Conservation (phyloP, 2,888 invertebrate genomes). For the Eumacrocentrus americanus region DNA sequence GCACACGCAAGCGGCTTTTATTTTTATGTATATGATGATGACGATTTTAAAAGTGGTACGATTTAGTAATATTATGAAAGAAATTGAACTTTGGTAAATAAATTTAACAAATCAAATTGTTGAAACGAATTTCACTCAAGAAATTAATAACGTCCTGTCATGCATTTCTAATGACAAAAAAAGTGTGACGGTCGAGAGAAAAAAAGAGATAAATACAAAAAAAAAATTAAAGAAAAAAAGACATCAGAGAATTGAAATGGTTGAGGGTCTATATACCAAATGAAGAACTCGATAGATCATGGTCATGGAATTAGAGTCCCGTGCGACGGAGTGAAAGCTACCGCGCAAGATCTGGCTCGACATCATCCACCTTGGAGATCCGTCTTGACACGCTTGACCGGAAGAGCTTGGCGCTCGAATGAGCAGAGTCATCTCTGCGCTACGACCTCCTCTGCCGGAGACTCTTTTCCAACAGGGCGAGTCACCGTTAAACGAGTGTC, state of each 20-base stretch:
- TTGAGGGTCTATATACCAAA: neutral
- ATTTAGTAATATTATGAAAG: too few relatives aligned
- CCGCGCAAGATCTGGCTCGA: neutral
- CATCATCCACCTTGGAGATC: constrained; percentile 17
- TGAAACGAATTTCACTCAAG: too few relatives aligned
- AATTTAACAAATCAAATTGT: too few relatives aligned
- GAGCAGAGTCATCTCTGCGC: constrained; percentile 25
- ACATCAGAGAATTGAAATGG: neutral
- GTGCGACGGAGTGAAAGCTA: constrained; percentile 20
- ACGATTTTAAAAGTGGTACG: too few relatives aligned
- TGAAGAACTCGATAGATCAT: constrained; percentile 5
- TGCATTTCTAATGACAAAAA: too few relatives aligned
- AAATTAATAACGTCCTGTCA: too few relatives aligned
- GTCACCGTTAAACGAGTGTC: constrained; percentile 17
- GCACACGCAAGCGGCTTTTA: constrained; percentile 1
- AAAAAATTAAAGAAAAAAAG: too few relatives aligned
- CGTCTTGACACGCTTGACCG: constrained; percentile 25
- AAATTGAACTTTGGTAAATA: too few relatives aligned
- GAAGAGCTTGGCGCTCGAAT: constrained; percentile 28
- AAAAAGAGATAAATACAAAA: neutral
- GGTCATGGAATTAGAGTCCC: neutral
- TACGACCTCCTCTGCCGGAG: constrained; percentile 7
- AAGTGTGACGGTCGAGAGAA: neutral
- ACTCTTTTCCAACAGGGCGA: neutral
- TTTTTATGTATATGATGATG: too few relatives aligned